Evolutionary conservation across 2,113 vertebrate genomes (phyloP), one percentile per base, ranked within the genome.

Genomic region (Struthidea cinerea): DNA sequence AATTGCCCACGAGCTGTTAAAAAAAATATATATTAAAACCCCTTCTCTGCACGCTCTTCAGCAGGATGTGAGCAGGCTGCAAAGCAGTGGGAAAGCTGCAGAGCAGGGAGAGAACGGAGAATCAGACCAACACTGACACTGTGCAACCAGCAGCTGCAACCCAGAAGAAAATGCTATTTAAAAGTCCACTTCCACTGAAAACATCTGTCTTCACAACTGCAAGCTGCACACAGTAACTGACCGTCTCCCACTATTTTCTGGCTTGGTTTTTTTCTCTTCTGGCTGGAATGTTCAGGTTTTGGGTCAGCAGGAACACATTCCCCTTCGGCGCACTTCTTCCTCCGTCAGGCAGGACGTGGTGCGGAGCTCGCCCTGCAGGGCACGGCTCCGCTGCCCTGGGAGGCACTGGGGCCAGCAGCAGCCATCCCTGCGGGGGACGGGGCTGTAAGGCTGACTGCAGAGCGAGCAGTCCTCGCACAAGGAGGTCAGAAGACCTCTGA

Each of bases 1-100:
- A 85, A 77, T 46, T 82, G 81, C 76, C 87, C 92, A 89, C 32
- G 39, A 90, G 87, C 87, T 68, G 33, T 89, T 93, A 46, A 86
- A 65, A 88, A 64, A 44, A 52, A 47, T 6, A 93, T 47, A 47
- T 6, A 93, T 47, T 88, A 63, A 81, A 71, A 6, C 3, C 49
- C 74, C 21, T 89, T 70, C 69, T 84, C 47, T 82, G 59, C 52
- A 79, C 20, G 17, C 57, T 46, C 16, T 57, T 95, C 85, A 81
- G 70, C 64, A 87, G 53, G 93, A 96, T 55, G 63, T 37, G 60
- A 94, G 52, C 7, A 4, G 64, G 57, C 87, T 49, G 55, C 26
- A 84, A 52, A 95, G 89, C 84, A 47, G 49, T 0, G 10, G 75
- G 65, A 73, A 89, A 87, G 74, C 70, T 67, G 56, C 50, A 61